Percentiles rank a stretch among this genome's conserved stretches.
These are phyloP conservation scores for Ridgeia piscesae DNA, from an alignment of 1,140 invertebrate species.

Conservation along the genomic window DNA sequence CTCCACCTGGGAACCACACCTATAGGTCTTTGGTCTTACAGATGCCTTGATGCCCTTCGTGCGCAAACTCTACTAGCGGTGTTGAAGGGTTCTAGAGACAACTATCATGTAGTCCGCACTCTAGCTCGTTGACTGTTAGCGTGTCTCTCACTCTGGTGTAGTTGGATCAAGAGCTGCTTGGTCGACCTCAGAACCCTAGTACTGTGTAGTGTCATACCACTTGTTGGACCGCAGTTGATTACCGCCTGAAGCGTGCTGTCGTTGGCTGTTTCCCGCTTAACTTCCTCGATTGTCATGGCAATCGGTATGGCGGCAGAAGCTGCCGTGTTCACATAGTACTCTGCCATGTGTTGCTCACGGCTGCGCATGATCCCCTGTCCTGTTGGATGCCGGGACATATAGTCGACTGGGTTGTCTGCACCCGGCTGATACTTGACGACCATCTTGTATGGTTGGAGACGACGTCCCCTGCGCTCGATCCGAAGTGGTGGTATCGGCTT, in stretches of 20 bases:
- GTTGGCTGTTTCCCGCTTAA: neutral
- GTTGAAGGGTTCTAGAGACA: neutral
- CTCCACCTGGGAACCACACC: slow-evolving; percentile 33
- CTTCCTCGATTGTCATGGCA: slow-evolving; percentile 9
- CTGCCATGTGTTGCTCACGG: slow-evolving; percentile 15
- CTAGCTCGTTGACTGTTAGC: neutral
- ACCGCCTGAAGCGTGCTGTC: neutral
- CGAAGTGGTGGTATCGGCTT: slow-evolving; percentile 9
- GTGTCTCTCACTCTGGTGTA: slow-evolving; percentile 6
- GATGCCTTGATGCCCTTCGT: slow-evolving; percentile 8
- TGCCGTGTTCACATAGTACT: slow-evolving; percentile 24
- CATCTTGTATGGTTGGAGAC: slow-evolving; percentile 24
- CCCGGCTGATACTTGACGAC: slow-evolving; percentile 24
- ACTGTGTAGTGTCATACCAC: neutral
- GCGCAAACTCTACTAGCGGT: neutral
- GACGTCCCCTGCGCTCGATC: slow-evolving; percentile 26
- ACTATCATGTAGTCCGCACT: neutral
- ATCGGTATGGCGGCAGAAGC: slow-evolving; percentile 4
- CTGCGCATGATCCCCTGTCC: too few species aligned
- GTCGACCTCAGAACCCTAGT: neutral
- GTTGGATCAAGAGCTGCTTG: neutral
- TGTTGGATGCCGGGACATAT: slow-evolving; percentile 31
- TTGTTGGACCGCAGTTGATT: neutral
- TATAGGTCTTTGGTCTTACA: neutral
- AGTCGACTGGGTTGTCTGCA: slow-evolving; percentile 34